Percentiles rank a stretch among this genome's conserved stretches.
Evolutionary conservation across 2,113 vertebrate species (phyloP).

Genomic region (Malaclemys terrapin): DNA sequence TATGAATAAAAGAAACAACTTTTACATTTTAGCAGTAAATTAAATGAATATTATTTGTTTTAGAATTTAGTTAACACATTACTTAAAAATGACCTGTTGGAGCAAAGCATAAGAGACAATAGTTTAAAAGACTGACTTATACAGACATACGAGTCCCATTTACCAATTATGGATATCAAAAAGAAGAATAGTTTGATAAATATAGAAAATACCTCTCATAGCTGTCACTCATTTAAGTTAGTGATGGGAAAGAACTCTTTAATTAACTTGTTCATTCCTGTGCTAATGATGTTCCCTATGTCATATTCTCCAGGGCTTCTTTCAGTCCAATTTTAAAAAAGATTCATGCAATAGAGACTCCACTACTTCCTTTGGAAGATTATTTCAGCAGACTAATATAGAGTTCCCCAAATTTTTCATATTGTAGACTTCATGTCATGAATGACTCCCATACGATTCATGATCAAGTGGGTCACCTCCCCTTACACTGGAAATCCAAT

Average conservation of each 20-base stretch:
- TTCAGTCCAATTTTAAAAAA: not conserved
- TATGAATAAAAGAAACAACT: not conserved
- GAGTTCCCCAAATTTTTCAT: not conserved
- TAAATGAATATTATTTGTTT: not conserved
- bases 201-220: not conserved
- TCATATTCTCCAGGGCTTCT: no score
- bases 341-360: fast-evolving
- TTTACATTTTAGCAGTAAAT: not conserved
- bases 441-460: not conserved
- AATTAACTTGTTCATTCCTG: not conserved
- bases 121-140: not conserved
- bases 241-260: not conserved
- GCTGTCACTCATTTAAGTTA: not conserved
- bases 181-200: not conserved
- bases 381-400: not conserved
- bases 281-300: not conserved
- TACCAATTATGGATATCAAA: not conserved
- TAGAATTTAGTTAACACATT: not conserved
- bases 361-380: not conserved
- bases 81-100: not conserved
- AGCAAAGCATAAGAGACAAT: not conserved
- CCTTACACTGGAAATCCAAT: not conserved
- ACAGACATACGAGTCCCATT: not conserved
- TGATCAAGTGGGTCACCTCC: not conserved
- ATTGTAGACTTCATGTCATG: not conserved